Percentiles rank a stretch among this genome's conserved stretches.
These are phyloP conservation scores for Rhagophthalmus giganteus DNA, from an alignment of 2,888 invertebrate genomes.

Conservation along the genomic window DNA sequence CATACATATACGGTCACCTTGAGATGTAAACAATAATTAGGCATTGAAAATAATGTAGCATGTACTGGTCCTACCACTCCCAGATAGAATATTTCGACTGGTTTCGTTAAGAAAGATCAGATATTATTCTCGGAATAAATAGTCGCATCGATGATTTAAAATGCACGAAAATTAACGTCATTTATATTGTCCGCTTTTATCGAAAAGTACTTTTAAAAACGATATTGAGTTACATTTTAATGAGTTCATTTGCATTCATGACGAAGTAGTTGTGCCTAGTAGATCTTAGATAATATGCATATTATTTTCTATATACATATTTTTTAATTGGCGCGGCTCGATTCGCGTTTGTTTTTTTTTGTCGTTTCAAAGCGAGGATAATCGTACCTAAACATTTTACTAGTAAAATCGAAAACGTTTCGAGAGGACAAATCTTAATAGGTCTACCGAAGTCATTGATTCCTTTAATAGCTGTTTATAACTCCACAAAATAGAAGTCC, in stretches of 20 bases:
- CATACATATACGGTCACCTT: constrained; percentile 53
- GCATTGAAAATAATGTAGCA: constrained; percentile 51
- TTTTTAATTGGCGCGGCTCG: too few species aligned
- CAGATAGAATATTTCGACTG: constrained; percentile 42
- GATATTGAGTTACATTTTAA: constrained; percentile 23
- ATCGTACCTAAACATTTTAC: too few species aligned
- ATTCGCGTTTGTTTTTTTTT: too few species aligned
- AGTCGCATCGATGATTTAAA: constrained; percentile 41
- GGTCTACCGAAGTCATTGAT: constrained; percentile 23
- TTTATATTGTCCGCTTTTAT: constrained; percentile 43
- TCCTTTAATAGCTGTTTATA: constrained; percentile 9
- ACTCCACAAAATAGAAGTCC: constrained; percentile 15
- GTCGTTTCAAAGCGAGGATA: too few species aligned
- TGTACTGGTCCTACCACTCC: constrained; percentile 46
- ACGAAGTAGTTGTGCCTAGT: too few species aligned
- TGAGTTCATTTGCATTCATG: constrained; percentile 29
- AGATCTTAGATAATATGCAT: too few species aligned
- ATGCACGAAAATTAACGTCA: constrained; percentile 42
- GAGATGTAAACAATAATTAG: constrained; percentile 54
- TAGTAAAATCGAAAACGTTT: too few species aligned
- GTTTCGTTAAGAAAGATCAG: constrained; percentile 43
- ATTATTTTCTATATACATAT: too few species aligned
- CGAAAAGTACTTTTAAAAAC: constrained; percentile 35
- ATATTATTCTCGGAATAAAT: constrained; percentile 46
- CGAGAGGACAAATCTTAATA: too few species aligned